Conservation (phyloP, 2,888 invertebrate species). For the Siphonodentalium dalli region DNA sequence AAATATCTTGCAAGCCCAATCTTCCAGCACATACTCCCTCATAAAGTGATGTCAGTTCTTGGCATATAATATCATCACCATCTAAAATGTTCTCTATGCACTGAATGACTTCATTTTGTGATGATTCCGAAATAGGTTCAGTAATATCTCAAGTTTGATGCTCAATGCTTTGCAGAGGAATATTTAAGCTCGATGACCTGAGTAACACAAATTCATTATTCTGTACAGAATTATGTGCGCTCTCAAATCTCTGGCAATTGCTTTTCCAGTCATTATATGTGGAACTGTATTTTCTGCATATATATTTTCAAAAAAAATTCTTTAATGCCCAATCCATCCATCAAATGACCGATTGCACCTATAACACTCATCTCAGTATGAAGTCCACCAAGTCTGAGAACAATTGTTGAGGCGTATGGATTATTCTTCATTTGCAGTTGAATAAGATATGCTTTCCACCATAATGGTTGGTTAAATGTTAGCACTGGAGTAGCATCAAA, state of each 20-base stretch:
- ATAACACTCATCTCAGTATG: slow-evolving; percentile 39
- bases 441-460: slow-evolving; percentile 33
- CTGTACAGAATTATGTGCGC: no score
- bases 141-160: no score
- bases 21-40: neutral
- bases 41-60: neutral
- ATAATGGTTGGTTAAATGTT: slow-evolving; percentile 36
- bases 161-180: no score
- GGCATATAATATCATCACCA: neutral
- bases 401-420: slow-evolving; percentile 16
- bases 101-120: no score
- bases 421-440: slow-evolving; percentile 7
- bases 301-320: slow-evolving; percentile 35
- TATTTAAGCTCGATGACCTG: no score
- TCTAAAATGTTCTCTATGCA: neutral
- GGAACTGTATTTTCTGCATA: slow-evolving; percentile 37
- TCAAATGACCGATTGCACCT: slow-evolving; percentile 35
- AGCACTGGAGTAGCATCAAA: slow-evolving; percentile 19
- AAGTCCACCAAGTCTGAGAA: slow-evolving; percentile 31
- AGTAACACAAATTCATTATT: no score
- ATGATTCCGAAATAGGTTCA: no score
- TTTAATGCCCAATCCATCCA: slow-evolving; percentile 33
- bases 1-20: neutral
- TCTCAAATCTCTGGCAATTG: slow-evolving; percentile 28
- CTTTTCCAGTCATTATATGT: slow-evolving; percentile 43